These are phyloP conservation scores for Talpa occidentalis DNA, from an alignment of 2,113 vertebrate genomes.

Conservation along the genomic window DNA sequence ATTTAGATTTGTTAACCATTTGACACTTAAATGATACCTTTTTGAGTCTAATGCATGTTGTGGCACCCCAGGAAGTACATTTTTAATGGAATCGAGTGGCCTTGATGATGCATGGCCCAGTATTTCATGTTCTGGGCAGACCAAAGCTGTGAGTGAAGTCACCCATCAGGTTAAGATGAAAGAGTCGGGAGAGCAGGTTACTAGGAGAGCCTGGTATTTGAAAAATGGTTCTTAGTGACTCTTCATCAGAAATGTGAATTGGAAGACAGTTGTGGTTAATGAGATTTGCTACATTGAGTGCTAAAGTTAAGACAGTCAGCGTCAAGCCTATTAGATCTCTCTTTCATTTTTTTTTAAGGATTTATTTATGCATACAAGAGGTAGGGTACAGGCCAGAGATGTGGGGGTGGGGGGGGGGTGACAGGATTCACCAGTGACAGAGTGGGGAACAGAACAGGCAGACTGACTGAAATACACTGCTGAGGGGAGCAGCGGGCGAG, in stretches of 20 bases:
- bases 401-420: too few relatives aligned
- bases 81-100: slow-evolving; percentile 13
- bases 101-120: background rate
- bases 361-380: too few relatives aligned
- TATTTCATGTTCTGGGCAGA: background rate
- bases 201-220: background rate
- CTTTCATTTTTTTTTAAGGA: too few relatives aligned
- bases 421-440: too few relatives aligned
- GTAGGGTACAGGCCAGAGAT: too few relatives aligned
- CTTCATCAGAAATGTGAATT: background rate
- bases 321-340: background rate
- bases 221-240: background rate
- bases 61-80: background rate
- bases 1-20: background rate
- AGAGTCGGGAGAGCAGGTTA: background rate
- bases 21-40: background rate
- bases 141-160: background rate
- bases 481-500: too few relatives aligned
- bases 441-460: too few relatives aligned
- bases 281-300: background rate
- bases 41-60: background rate
- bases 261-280: background rate
- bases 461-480: too few relatives aligned
- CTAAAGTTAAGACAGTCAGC: background rate
- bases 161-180: background rate